phyloP scores from a whole-genome alignment of 2,888 invertebrate genomes.

The Atethmia centrago region DNA sequence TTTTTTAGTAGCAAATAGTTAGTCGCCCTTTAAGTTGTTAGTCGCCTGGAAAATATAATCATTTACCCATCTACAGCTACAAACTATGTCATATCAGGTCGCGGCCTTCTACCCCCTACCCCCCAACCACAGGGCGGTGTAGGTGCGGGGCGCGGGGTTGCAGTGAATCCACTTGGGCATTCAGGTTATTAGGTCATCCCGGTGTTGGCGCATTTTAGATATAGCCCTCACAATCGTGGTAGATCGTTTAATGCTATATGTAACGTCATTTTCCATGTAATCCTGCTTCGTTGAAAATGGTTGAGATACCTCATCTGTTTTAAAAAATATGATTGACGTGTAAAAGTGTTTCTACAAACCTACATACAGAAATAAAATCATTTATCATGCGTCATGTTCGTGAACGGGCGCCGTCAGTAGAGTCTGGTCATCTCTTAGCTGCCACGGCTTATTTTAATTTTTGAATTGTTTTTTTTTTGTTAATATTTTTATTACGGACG shows the following conservation, averaged over 20 bases:
- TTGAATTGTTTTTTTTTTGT: too few relatives aligned
- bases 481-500: too few relatives aligned
- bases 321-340: too few relatives aligned
- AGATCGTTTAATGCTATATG: neutral
- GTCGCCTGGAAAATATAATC: constrained; percentile 24
- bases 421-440: too few relatives aligned
- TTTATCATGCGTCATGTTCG: too few relatives aligned
- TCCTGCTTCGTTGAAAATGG: neutral
- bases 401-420: too few relatives aligned
- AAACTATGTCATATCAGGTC: constrained; percentile 56
- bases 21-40: too few relatives aligned
- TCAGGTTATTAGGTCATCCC: constrained; percentile 53
- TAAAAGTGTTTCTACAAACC: too few relatives aligned
- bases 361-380: too few relatives aligned
- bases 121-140: neutral
- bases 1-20: too few relatives aligned
- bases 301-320: too few relatives aligned
- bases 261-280: neutral
- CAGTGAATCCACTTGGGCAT: constrained; percentile 58
- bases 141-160: constrained; percentile 45
- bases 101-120: constrained; percentile 34
- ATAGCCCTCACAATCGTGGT: neutral
- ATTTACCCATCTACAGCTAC: constrained; percentile 20
- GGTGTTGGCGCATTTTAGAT: constrained; percentile 53
- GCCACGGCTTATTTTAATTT: too few relatives aligned